Conservation (phyloP, 2,888 invertebrate species). For the Zhuqinia jingwanae region DNA sequence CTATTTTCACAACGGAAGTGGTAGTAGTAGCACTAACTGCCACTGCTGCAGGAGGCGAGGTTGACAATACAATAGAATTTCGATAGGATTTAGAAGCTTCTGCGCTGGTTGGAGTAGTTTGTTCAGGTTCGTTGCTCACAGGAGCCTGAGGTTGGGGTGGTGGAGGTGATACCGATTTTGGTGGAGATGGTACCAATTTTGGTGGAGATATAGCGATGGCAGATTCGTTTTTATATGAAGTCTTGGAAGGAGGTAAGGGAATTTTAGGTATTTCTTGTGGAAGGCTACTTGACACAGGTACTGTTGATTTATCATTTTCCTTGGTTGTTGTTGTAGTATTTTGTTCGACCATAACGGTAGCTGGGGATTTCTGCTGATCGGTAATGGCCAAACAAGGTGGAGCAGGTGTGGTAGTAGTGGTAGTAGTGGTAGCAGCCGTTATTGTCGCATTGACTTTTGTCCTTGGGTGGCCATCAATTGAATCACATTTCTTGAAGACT, state of each 20-base stretch:
- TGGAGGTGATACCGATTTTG: slow-evolving; percentile 21
- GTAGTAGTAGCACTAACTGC: background rate
- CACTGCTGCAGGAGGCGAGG: background rate
- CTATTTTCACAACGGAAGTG: background rate
- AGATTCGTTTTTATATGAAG: slow-evolving; percentile 29
- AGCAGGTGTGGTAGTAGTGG: background rate
- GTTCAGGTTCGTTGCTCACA: background rate
- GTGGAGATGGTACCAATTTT: background rate
- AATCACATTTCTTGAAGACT: slow-evolving; percentile 67
- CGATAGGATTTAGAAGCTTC: background rate
- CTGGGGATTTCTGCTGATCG: background rate
- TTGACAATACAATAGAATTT: background rate
- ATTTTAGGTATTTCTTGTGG: slow-evolving; percentile 62
- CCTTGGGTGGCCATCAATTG: slow-evolving; percentile 63
- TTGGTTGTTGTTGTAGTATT: background rate
- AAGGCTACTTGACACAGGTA: background rate
- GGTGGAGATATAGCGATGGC: background rate
- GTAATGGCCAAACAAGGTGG: background rate
- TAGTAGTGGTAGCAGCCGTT: background rate
- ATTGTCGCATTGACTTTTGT: background rate
- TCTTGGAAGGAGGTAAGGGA: slow-evolving; percentile 56
- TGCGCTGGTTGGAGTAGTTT: background rate
- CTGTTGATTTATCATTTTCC: background rate
- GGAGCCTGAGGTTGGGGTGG: background rate
- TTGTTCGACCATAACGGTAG: background rate